Evolutionary conservation across 2,888 invertebrate genomes (phyloP).

Genomic region (Melieria picta): DNA sequence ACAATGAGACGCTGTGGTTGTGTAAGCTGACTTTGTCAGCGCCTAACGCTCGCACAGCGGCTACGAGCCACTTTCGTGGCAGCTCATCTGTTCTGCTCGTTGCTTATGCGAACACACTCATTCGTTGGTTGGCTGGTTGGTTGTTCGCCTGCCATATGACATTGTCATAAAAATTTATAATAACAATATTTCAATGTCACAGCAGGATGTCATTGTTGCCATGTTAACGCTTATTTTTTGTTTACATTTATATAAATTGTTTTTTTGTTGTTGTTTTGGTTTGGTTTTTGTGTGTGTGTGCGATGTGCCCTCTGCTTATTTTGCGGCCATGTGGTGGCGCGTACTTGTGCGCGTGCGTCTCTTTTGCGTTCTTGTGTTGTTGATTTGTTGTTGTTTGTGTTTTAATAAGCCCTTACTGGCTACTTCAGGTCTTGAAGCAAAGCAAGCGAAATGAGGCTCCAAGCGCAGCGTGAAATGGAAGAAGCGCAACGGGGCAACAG

Average conservation of each 20-base stretch:
- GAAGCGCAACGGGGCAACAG: neutral
- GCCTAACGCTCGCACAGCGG: too few relatives aligned
- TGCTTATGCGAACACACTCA: neutral
- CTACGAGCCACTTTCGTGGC: too few relatives aligned
- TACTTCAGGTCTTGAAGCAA: neutral
- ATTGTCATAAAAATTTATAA: slow-evolving; percentile 61
- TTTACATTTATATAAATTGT: slow-evolving; percentile 19
- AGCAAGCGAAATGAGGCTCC: neutral
- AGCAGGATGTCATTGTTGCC: slow-evolving; percentile 66
- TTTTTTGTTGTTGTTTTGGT: neutral
- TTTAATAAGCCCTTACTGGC: too few relatives aligned
- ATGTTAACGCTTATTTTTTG: slow-evolving; percentile 66
- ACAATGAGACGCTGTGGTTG: too few relatives aligned
- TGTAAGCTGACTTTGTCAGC: too few relatives aligned
- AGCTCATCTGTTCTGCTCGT: too few relatives aligned
- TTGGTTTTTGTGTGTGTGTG: neutral
- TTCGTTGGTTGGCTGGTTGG: slow-evolving; percentile 27
- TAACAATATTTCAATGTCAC: slow-evolving; percentile 65
- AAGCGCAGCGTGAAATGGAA: neutral
- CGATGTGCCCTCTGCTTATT: too few relatives aligned
- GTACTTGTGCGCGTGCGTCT: too few relatives aligned
- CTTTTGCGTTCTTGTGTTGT: too few relatives aligned
- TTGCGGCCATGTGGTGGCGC: too few relatives aligned
- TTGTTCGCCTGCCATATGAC: slow-evolving; percentile 49
- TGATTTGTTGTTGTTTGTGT: too few relatives aligned